Base-by-base conservation (phyloP, 2,888 invertebrate species). In the Germaria angustata region DNA sequence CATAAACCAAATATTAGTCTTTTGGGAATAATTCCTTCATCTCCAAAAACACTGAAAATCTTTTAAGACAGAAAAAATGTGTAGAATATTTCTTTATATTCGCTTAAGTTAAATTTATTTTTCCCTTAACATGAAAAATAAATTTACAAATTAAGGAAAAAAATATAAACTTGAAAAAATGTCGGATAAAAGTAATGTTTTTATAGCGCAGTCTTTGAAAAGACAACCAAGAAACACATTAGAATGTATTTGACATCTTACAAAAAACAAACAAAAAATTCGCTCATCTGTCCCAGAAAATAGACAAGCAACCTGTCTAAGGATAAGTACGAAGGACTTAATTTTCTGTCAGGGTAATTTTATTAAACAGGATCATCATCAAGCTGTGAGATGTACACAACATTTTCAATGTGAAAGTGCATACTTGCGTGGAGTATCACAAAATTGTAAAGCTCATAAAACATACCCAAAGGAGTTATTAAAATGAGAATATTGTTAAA, bases 21-120 rank as follows among this genome's bases (percentile, higher is more conserved):
- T 61, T 71, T 39, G 82, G 75, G 82, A 82, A 82, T 79, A 82
- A 82, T 82, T 65, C 32, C 39, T 36, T 69, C 59, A 75, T 59
- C 41, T 79, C 59, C 59, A 53, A 59, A 63, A 81, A 78, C 81
- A 81, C 69, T 22, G 63, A 75, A 75, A 79, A 59, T 72, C 59
- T 77, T 53, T 71, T 57, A 78, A 81, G 53, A 44, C 49, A 4
- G 4, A 51, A 57, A 22, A 28, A 57, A 20, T 53, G 49, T 51
- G 28, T 55, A 65, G 41, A 69, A 46, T 61, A 22, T 22, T 71
- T 9, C 11, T 20, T 49, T 71, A 34, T 68, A 17, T 69, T 69
- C 75, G 51, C 36, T 69, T n/a, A 46, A 65, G 32, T 24, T 32
- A 17, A 17, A 49, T 28, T 55, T 46, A 11, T 57, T 32, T 49